Conservation (phyloP, 2,888 invertebrate species). For the Siphonodentalium dalli region DNA sequence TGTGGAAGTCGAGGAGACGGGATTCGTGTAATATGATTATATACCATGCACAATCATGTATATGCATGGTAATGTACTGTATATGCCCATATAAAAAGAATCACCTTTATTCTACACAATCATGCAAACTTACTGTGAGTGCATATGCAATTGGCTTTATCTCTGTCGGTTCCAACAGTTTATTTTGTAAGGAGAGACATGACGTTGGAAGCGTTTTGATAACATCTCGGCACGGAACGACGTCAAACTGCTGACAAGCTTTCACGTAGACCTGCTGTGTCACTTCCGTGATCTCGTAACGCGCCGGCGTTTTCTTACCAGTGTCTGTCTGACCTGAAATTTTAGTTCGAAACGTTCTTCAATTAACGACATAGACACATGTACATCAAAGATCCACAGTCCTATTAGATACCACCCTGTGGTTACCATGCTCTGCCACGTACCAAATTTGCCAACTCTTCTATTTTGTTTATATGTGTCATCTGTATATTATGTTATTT, state of each 20-base stretch:
- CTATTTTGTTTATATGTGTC: no score
- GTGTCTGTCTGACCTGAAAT: no score
- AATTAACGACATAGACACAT: no score
- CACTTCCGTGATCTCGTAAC: no score
- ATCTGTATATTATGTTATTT: no score
- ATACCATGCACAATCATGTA: neutral
- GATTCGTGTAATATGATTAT: neutral
- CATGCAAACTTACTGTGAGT: conserved; percentile 27
- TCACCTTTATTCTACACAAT: neutral
- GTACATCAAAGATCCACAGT: no score
- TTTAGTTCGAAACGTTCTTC: no score
- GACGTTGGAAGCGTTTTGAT: conserved; percentile 24
- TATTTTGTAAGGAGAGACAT: conserved; percentile 24
- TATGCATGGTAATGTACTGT: neutral
- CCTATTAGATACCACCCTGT: no score
- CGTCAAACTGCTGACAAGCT: conserved; percentile 31
- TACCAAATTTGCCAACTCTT: no score
- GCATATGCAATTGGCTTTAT: conserved; percentile 32
- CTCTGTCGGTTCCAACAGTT: conserved; percentile 30
- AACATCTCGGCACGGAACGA: conserved; percentile 30
- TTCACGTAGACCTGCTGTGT: conserved; percentile 33
- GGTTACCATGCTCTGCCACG: no score
- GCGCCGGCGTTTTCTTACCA: no score
- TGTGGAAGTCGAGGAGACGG: neutral
- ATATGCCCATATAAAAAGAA: neutral